Percentiles rank a stretch among this genome's conserved stretches.
phyloP scores from a whole-genome alignment of 2,113 vertebrate species.

The Vidua macroura region DNA sequence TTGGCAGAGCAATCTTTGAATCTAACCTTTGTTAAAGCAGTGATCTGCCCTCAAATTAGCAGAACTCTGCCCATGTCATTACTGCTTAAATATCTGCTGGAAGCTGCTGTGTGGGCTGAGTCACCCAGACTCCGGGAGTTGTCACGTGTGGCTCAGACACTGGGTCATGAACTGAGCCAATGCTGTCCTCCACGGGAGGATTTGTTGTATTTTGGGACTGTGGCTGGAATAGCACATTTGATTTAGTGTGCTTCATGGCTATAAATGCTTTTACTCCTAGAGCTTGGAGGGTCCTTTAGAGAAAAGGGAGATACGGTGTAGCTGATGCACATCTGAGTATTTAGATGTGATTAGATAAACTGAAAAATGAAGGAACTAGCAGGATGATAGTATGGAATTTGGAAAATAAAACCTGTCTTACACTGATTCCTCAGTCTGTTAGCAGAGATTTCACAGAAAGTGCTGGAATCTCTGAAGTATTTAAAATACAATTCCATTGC shows the following conservation, averaged over 20 bases:
- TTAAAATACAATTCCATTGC: background rate
- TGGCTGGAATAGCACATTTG: background rate
- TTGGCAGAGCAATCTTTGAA: background rate
- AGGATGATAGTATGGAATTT: background rate
- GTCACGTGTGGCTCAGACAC: conserved; percentile 27
- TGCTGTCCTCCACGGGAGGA: rapidly evolving
- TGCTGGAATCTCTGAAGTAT: background rate
- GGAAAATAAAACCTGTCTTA: background rate
- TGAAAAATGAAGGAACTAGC: background rate
- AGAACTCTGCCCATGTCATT: conserved; percentile 41
- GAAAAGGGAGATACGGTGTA: background rate
- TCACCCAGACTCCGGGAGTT: background rate
- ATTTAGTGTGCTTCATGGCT: background rate
- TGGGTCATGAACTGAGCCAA: conserved; percentile 15
- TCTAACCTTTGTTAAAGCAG: conserved; percentile 15
- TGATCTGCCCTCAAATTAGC: conserved; percentile 28
- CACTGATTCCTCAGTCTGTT: background rate
- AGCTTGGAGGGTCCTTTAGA: background rate
- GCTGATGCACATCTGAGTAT: background rate
- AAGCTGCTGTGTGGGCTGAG: conserved; percentile 29
- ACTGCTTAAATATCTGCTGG: background rate
- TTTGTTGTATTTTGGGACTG: background rate
- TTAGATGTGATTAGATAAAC: background rate
- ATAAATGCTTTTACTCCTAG: background rate
- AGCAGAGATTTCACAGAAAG: background rate